These are phyloP conservation scores for Phaedon cochleariae DNA, from an alignment of 2,888 invertebrate species.

Conservation along the genomic window DNA sequence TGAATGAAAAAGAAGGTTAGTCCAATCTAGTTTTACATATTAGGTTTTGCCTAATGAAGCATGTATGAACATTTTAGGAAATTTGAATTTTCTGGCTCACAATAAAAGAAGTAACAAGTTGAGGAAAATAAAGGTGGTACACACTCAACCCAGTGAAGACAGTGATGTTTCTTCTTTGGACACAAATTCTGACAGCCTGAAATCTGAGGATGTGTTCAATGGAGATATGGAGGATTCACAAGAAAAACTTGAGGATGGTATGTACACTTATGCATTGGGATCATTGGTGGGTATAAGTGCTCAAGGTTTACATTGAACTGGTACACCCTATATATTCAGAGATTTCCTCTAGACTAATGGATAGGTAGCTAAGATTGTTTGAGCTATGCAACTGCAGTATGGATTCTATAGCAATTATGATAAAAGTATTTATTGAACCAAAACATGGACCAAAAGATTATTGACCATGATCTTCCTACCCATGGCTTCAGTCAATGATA, in stretches of 20 bases:
- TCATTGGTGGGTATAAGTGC: too few relatives aligned
- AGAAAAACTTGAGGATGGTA: conserved; percentile 43
- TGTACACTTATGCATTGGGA: not conserved
- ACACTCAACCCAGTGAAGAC: conserved; percentile 52
- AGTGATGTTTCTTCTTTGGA: conserved; percentile 61
- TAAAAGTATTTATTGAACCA: too few relatives aligned
- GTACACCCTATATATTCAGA: too few relatives aligned
- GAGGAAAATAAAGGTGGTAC: conserved; percentile 57
- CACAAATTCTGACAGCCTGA: conserved; percentile 59
- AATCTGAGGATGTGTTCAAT: conserved; percentile 64
- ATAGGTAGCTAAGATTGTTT: too few relatives aligned
- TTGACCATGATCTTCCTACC: too few relatives aligned
- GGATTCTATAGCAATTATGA: too few relatives aligned
- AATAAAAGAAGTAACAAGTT: conserved; percentile 59
- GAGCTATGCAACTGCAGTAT: too few relatives aligned
- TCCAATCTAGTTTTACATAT: not conserved
- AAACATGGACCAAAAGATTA: too few relatives aligned
- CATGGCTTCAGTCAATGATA: too few relatives aligned
- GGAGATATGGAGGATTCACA: conserved; percentile 51
- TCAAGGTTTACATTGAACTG: too few relatives aligned
- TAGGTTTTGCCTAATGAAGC: not conserved
- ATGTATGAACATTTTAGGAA: conserved; percentile 48
- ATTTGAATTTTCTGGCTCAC: conserved; percentile 60
- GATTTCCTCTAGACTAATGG: too few relatives aligned
- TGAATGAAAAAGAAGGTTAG: conserved; percentile 63